Base-by-base conservation (phyloP, 2,113 vertebrate genomes). In the Passerina amoena region DNA sequence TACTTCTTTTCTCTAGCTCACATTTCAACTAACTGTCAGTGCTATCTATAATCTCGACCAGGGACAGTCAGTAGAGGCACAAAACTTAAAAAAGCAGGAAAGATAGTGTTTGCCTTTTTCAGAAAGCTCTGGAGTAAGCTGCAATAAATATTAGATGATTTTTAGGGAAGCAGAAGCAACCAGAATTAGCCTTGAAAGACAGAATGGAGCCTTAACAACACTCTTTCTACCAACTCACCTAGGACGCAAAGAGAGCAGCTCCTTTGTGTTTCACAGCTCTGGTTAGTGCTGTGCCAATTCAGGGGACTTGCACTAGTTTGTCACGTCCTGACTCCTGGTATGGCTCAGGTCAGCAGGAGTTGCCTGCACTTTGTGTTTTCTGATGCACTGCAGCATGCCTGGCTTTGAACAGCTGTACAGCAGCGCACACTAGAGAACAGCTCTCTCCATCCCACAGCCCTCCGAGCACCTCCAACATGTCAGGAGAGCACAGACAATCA, bases 351-450 rank as follows among this genome's bases (percentile, higher is more conserved):
- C 45, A 90, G 72, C 64, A 83, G 54, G 86, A 94, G 91, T 92
- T 89, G 75, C 72, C 90, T 57, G 42, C 56, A 64, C 90, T 89
- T 87, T 24, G 47, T 70, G 68, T 48, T 76, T 75, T 18, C 48
- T 60, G 72, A 80, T 42, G 92, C 89, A 87, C 69, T 92, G 92
- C 91, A 94, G 90, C 90, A 88, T 6, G 86, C 88, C 72, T 51
- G 80, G 27, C 40, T 95, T 51, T 56, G 56, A 80, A 77, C 78
- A 92, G 92, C 92, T 92, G 90, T 44, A 69, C 78, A 86, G 86
- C 82, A 96, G 86, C 30, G 6, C 81, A 45, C 76, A 45, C 83
- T 56, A 77, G 53, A 90, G 93, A 93, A 86, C 86, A 79, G 71
- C 63, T 77, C 73, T 45, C 33, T 64, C 53, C 42, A 24, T 20